Percentiles rank a stretch among this genome's conserved stretches.
These are phyloP conservation scores for Centropus unirufus DNA, from an alignment of 2,113 vertebrate genomes.

Conservation along the genomic window DNA sequence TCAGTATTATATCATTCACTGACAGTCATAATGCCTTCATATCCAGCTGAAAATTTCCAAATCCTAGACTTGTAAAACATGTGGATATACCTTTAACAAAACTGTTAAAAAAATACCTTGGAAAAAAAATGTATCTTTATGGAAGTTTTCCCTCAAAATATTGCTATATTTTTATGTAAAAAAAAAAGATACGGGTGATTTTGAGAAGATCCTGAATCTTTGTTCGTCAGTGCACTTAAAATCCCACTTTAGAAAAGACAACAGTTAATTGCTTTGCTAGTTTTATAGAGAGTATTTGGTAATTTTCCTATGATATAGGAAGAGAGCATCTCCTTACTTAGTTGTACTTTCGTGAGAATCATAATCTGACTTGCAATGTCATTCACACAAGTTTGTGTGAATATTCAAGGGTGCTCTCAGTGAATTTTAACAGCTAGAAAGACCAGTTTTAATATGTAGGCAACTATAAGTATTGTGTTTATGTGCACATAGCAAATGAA, in stretches of 20 bases:
- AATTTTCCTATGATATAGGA: not conserved
- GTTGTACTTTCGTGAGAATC: not conserved
- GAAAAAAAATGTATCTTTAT: not conserved
- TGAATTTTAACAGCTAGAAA: not conserved
- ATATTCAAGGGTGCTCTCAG: not conserved
- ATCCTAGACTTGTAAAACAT: not conserved
- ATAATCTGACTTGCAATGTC: not conserved
- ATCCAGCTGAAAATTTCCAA: not conserved
- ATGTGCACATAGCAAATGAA: not conserved
- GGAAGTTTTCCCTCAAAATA: not conserved
- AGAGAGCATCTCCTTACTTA: not conserved
- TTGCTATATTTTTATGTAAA: not conserved
- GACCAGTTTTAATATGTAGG: not conserved
- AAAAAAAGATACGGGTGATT: not conserved
- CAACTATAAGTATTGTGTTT: not conserved
- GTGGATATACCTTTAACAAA: not conserved
- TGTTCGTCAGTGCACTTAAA: not conserved
- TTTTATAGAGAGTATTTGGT: not conserved
- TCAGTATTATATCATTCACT: not conserved
- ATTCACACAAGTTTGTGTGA: not conserved
- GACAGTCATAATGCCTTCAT: not conserved
- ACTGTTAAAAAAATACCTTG: not conserved
- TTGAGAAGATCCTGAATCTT: not conserved
- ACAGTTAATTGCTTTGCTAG: not conserved
- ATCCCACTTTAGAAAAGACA: not conserved